Conservation (phyloP, 2,888 invertebrate species). For the Tipula confusa region DNA sequence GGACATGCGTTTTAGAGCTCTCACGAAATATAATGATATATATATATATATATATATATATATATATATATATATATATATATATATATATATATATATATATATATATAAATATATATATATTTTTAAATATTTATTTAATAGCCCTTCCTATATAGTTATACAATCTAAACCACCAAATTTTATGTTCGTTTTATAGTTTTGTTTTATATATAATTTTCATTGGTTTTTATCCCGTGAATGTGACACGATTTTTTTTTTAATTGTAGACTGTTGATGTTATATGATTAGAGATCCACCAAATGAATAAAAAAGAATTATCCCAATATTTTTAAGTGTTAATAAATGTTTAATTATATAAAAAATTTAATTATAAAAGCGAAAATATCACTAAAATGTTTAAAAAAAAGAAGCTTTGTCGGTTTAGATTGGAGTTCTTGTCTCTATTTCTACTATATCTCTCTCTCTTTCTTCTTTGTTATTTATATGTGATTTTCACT, state of each 20-base stretch:
- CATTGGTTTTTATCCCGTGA: neutral
- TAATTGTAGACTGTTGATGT: conserved; percentile 12
- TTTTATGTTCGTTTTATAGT: neutral
- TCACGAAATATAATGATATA: no score
- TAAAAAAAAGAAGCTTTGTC: neutral
- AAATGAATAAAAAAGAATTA: neutral
- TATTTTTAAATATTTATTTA: no score
- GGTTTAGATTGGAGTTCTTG: conserved; percentile 12
- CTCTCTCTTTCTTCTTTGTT: neutral
- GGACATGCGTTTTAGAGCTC: no score
- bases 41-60: no score
- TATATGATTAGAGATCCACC: conserved; percentile 4
- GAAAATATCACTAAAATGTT: neutral
- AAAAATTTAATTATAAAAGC: neutral
- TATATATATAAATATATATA: no score
- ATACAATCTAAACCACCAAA: neutral
- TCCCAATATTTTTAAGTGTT: conserved; percentile 20
- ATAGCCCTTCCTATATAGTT: neutral
- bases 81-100: no score
- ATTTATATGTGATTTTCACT: neutral
- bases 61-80: no score
- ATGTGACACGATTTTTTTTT: neutral
- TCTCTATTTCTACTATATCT: no score
- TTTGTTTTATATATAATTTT: neutral
- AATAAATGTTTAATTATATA: neutral